Percentiles rank a stretch among this genome's conserved stretches.
phyloP scores from a whole-genome alignment of 1,140 invertebrate genomes.

The Cyrtorhinus lividipennis region DNA sequence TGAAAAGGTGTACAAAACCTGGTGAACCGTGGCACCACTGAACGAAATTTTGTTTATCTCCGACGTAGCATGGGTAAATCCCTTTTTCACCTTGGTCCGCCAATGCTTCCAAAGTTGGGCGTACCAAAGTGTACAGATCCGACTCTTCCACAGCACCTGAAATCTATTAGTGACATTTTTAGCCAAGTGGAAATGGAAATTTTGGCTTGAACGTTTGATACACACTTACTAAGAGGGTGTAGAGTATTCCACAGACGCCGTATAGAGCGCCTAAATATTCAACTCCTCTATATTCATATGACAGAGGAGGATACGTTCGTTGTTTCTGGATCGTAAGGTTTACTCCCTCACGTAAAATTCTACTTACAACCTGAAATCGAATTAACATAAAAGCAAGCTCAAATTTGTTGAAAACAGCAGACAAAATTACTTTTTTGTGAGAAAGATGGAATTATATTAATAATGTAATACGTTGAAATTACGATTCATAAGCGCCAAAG shows the following conservation, averaged over 20 bases:
- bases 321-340: neutral
- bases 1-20: constrained; percentile 40
- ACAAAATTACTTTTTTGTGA: too few relatives aligned
- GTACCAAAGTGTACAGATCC: constrained; percentile 26
- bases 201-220: too few relatives aligned
- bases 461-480: too few relatives aligned
- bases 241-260: constrained; percentile 42
- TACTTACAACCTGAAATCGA: too few relatives aligned
- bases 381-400: too few relatives aligned
- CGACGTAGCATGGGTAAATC: constrained; percentile 38
- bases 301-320: constrained; percentile 30
- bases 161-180: neutral
- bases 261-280: constrained; percentile 44
- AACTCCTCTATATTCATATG: constrained; percentile 44
- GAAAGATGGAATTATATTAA: too few relatives aligned
- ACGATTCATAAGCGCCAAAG: too few relatives aligned
- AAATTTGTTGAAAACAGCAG: too few relatives aligned
- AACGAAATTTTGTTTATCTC: constrained; percentile 41
- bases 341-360: neutral
- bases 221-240: constrained; percentile 38
- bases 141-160: constrained; percentile 24
- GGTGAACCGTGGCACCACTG: constrained; percentile 59
- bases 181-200: too few relatives aligned
- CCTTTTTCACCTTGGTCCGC: too few relatives aligned
- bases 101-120: constrained; percentile 38